phyloP scores from a whole-genome alignment of 2,797 vertebrate species.

The Tangara arthus region DNA sequence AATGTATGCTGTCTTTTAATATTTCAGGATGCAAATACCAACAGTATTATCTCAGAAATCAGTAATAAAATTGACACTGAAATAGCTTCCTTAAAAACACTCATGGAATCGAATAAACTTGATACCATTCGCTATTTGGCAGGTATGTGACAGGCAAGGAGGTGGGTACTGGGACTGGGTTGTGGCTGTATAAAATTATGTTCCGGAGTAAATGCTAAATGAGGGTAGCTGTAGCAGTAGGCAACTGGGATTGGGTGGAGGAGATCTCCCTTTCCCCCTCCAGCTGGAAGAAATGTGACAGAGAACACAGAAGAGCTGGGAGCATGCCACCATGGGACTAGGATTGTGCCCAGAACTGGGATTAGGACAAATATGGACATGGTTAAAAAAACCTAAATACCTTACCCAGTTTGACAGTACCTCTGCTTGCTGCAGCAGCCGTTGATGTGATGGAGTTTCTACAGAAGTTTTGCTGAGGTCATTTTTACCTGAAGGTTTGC shows the following conservation, averaged over 20 bases:
- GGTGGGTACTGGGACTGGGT: neutral
- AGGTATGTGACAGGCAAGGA: slow-evolving; percentile 73
- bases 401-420: neutral
- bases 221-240: neutral
- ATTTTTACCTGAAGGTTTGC: neutral
- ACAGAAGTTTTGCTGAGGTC: neutral
- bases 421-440: neutral
- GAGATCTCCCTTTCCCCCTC: neutral
- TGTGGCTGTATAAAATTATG: neutral
- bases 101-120: slow-evolving; percentile 94
- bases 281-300: neutral
- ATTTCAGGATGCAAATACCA: slow-evolving; percentile 85
- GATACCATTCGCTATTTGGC: slow-evolving; percentile 91
- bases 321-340: neutral
- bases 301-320: neutral
- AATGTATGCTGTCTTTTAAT: neutral
- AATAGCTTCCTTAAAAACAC: slow-evolving; percentile 92
- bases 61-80: slow-evolving; percentile 93
- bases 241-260: neutral
- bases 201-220: neutral
- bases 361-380: neutral
- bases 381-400: neutral
- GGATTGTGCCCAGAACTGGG: neutral
- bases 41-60: slow-evolving; percentile 86
- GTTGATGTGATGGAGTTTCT: neutral